A percentile compares a stretch with the other conserved stretches of the same genome.
Evolutionary conservation across 2,797 vertebrate species (phyloP).

Genomic region (Falco columbarius): DNA sequence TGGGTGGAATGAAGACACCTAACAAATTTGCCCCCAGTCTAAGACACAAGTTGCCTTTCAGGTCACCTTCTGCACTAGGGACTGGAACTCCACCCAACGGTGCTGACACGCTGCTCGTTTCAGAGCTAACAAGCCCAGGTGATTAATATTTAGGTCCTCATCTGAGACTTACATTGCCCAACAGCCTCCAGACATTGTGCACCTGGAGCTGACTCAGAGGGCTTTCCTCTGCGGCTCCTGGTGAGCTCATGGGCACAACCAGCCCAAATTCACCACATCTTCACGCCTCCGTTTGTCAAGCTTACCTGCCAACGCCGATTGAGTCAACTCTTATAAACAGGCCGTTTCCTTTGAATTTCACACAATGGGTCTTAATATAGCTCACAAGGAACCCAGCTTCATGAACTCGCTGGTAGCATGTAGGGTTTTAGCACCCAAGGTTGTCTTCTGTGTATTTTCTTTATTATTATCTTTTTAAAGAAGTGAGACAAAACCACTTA

Average conservation of each 20-base stretch:
- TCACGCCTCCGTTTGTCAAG: constrained; percentile 35
- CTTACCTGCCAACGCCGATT: neutral
- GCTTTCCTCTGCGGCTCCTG: neutral
- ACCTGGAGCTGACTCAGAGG: constrained; percentile 32
- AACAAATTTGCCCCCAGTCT: neutral
- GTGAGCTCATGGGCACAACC: neutral
- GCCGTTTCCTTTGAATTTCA: neutral
- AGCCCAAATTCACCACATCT: neutral
- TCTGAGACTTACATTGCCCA: neutral
- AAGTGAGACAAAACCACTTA: neutral
- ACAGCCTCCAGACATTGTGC: neutral
- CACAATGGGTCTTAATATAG: neutral
- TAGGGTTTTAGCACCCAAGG: neutral
- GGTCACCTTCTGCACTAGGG: neutral
- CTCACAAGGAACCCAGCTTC: neutral
- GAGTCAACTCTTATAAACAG: neutral
- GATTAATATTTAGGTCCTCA: neutral
- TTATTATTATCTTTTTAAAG: neutral
- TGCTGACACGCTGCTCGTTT: neutral
- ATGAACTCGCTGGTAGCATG: rapidly evolving
- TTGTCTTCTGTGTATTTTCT: neutral
- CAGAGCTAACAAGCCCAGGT: neutral
- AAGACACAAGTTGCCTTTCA: neutral
- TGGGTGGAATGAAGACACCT: neutral
- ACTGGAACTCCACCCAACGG: neutral